These are phyloP conservation scores for Macrosteles quadrilineatus DNA, from an alignment of 1,140 invertebrate species.

Conservation along the genomic window DNA sequence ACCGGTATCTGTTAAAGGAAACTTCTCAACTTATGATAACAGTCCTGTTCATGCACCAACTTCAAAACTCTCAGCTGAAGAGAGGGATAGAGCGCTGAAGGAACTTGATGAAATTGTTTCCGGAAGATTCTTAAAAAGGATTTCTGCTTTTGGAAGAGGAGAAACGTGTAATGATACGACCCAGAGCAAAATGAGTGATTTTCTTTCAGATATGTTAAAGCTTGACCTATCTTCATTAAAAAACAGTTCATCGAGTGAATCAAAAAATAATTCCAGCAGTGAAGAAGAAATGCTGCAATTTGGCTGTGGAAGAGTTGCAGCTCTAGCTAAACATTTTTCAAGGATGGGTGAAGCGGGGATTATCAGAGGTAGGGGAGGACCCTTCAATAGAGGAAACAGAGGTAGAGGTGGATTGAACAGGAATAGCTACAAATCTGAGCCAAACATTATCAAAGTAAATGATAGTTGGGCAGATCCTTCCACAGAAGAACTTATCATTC, in stretches of 20 bases:
- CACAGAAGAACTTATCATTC: constrained; percentile 33
- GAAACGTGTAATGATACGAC: not conserved
- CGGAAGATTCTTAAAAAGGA: constrained; percentile 34
- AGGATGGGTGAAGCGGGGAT: constrained; percentile 52
- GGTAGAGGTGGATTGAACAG: constrained; percentile 12
- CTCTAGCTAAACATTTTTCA: constrained; percentile 61
- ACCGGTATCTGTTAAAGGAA: constrained; percentile 1
- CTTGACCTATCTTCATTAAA: constrained; percentile 33
- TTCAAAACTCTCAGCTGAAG: constrained; percentile 49
- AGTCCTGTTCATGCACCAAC: constrained; percentile 3
- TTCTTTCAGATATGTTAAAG: constrained; percentile 33
- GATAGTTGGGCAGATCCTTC: constrained; percentile 28
- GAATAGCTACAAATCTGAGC: constrained; percentile 37
- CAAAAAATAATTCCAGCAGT: constrained; percentile 17
- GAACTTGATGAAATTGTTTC: constrained; percentile 54
- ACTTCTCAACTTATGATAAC: not conserved
- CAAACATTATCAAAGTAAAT: constrained; percentile 34
- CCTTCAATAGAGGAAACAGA: not conserved
- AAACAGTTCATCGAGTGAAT: constrained; percentile 27
- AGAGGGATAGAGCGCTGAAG: constrained; percentile 55
- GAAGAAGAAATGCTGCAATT: constrained; percentile 43
- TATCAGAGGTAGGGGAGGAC: constrained; percentile 44
- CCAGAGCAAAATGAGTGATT: constrained; percentile 30
- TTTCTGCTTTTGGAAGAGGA: constrained; percentile 28
- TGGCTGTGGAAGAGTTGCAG: constrained; percentile 60